These are phyloP conservation scores for Leptopilina boulardi DNA, from an alignment of 1,140 invertebrate genomes.

Conservation along the genomic window DNA sequence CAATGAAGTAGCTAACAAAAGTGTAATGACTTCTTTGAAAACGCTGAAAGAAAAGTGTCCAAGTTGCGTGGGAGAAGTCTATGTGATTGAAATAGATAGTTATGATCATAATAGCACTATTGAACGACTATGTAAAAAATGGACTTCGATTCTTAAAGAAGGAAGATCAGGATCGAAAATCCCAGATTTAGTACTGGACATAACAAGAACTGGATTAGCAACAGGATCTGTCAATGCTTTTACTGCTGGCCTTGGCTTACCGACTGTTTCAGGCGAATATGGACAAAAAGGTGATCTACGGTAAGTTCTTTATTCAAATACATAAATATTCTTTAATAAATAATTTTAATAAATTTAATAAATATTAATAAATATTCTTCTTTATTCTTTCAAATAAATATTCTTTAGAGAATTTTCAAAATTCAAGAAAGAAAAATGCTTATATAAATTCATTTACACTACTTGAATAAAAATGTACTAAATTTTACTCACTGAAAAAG, in stretches of 20 bases:
- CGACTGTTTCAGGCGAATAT: conserved; percentile 89
- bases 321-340: background rate
- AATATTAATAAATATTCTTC: too few relatives aligned
- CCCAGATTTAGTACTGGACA: conserved; percentile 88
- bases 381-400: too few relatives aligned
- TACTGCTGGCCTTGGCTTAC: conserved; percentile 85
- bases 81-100: conserved; percentile 59
- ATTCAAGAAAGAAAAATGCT: too few relatives aligned
- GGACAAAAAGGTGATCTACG: conserved; percentile 86
- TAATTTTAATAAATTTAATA: too few relatives aligned
- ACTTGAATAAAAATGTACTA: too few relatives aligned
- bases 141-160: conserved; percentile 56
- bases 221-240: conserved; percentile 91
- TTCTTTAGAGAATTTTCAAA: too few relatives aligned
- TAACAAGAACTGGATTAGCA: conserved; percentile 85
- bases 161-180: conserved; percentile 70
- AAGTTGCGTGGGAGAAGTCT: conserved; percentile 62
- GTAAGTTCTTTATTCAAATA: background rate
- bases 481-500: too few relatives aligned
- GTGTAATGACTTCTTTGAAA: conserved; percentile 63
- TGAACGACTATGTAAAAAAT: conserved; percentile 61
- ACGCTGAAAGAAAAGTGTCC: conserved; percentile 60
- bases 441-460: too few relatives aligned
- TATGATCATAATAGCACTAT: conserved; percentile 55
- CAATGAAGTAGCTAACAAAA: conserved; percentile 66